Percentiles rank a stretch among this genome's conserved stretches.
Evolutionary conservation across 2,888 invertebrate genomes (phyloP).

Genomic region (Mantis religiosa): DNA sequence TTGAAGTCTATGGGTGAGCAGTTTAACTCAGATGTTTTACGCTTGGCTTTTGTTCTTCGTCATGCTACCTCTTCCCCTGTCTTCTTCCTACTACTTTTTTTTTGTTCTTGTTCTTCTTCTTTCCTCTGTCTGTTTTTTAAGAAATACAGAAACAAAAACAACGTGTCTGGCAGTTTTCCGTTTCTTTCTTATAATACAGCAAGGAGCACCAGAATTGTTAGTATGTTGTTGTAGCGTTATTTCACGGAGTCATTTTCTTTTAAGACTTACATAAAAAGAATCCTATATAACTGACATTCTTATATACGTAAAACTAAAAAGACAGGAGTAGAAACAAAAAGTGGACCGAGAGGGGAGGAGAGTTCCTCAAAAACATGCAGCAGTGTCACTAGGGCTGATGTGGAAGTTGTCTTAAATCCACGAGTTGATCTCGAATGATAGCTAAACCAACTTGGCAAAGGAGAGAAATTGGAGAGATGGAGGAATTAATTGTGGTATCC

Average conservation of each 20-base stretch:
- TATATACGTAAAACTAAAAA: conserved; percentile 25
- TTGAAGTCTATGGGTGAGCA: conserved; percentile 19
- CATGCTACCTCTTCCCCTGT: conserved; percentile 22
- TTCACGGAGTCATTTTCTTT: conserved; percentile 33
- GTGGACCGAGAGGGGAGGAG: background rate
- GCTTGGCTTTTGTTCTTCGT: conserved; percentile 18
- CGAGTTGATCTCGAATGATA: conserved; percentile 18
- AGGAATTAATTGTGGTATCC: conserved; percentile 25
- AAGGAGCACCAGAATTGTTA: conserved; percentile 26
- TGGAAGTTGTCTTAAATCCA: conserved; percentile 18
- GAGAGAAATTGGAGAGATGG: background rate
- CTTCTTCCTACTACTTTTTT: no score
- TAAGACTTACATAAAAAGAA: conserved; percentile 36
- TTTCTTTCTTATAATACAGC: conserved; percentile 21
- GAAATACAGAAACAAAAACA: conserved; percentile 21
- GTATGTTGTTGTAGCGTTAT: background rate
- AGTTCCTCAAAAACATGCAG: conserved; percentile 7
- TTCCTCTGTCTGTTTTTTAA: background rate
- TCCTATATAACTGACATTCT: conserved; percentile 20
- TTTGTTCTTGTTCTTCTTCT: background rate
- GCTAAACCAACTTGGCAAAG: conserved; percentile 19
- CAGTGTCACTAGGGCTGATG: background rate
- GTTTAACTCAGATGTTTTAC: conserved; percentile 18
- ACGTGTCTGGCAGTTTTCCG: conserved; percentile 27
- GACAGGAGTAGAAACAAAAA: background rate